These are phyloP conservation scores for Lanius collurio DNA, from an alignment of 2,113 vertebrate genomes.

Conservation along the genomic window DNA sequence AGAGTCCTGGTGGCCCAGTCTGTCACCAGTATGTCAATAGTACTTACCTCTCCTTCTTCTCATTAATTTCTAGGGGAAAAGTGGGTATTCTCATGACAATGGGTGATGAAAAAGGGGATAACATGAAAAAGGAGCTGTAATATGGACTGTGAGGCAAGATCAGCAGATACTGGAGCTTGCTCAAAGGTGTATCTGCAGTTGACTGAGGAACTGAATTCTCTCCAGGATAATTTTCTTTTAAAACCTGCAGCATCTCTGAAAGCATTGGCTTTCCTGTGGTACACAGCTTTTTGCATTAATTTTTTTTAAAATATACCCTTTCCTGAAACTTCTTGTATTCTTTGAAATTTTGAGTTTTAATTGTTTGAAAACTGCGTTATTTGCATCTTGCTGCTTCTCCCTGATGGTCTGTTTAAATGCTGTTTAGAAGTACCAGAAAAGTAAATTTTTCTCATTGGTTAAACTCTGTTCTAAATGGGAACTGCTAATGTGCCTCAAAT, in stretches of 20 bases:
- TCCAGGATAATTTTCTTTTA: neutral
- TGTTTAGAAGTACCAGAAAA: neutral
- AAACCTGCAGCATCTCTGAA: neutral
- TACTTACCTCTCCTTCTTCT: neutral
- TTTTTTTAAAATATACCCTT: neutral
- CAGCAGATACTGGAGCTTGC: neutral
- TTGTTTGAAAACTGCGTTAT: neutral
- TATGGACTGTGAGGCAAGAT: neutral
- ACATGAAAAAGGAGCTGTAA: neutral
- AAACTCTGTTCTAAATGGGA: neutral
- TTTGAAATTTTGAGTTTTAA: neutral
- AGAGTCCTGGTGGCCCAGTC: neutral
- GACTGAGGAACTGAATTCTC: neutral
- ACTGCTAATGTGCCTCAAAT: neutral
- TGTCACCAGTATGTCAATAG: neutral
- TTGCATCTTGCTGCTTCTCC: neutral
- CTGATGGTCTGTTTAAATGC: neutral
- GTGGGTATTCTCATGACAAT: neutral
- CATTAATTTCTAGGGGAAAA: neutral
- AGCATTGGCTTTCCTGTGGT: neutral
- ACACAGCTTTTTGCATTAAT: neutral
- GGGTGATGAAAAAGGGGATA: neutral
- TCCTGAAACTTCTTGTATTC: neutral
- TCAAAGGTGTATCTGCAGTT: neutral
- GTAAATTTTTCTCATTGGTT: neutral